Base-by-base conservation (phyloP, 2,113 vertebrate species). In the Telmatochromis sp. region DNA sequence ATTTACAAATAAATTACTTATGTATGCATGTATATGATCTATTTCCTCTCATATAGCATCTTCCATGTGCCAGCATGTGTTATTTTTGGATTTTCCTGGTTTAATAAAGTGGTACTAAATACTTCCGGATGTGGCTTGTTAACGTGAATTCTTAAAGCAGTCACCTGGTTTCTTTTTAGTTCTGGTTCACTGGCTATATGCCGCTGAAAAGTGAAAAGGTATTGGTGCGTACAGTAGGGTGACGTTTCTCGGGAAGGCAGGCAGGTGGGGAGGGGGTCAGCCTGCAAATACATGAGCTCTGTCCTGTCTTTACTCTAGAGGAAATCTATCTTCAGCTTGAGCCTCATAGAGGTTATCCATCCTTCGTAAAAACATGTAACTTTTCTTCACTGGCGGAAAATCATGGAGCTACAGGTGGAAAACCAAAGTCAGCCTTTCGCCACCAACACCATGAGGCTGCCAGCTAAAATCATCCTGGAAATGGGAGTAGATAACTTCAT, bases 401-500 rank as follows among this genome's bases (percentile, higher is more conserved):
- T 60, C 13, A 93, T 92, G 92, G 90, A 92, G 14, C 70, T 37
- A 10, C 83, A 81, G 70, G 40, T 90, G 86, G 87, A 93, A 19
- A 95, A 93, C 78, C 94, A 92, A 5, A 93, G 86, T 28, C 83
- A 83, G 79, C 19, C 51, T 11, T 45, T 87, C 75, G 65, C 54
- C 84, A 17, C 13, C 53, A 53, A 42, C 91, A 53, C 87, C 0
- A 73, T 26, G 70, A 37, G 5, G 75, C 65, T 88, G 45, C 90
- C 93, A 1, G 78, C 49, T 9, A 91, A 87, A 87, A 85, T 90
- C 31, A 23, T 96, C 1, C 95, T 97, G 2, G 97, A 96, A 2
- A 96, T 98, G n/a, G 97, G 97, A 51, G 94, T 97, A 0, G 98
- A 99, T 86, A 98, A 98, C 93, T 96, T 98, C n/a, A 87, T 98